Percentiles rank a stretch among this genome's conserved stretches.
These are phyloP conservation scores for Poeciliopsis prolifica DNA, from an alignment of 2,113 vertebrate genomes.

Conservation along the genomic window DNA sequence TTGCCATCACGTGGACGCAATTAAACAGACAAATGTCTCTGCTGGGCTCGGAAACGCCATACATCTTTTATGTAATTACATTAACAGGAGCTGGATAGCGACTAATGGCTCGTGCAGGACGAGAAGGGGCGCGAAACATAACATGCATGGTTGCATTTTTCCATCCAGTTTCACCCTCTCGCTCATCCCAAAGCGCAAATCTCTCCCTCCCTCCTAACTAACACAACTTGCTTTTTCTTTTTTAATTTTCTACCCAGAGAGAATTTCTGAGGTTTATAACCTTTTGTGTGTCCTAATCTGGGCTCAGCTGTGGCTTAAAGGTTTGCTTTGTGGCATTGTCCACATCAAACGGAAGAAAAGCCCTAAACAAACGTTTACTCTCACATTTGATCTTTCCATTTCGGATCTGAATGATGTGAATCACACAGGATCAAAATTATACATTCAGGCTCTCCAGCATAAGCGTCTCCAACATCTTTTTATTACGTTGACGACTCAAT, in stretches of 20 bases:
- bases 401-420: neutral
- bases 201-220: constrained; percentile 35
- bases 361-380: neutral
- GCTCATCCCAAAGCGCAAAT: constrained; percentile 44
- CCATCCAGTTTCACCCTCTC: constrained; percentile 69
- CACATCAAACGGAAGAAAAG: neutral
- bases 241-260: constrained; percentile 37
- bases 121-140: constrained; percentile 12
- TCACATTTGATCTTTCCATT: too few species aligned
- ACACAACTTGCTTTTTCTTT: constrained; percentile 7
- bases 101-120: constrained; percentile 66
- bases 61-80: constrained; percentile 74
- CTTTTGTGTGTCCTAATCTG: neutral
- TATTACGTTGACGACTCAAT: neutral
- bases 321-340: constrained; percentile 24
- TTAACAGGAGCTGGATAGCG: constrained; percentile 72
- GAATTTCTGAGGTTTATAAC: constrained; percentile 5
- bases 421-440: neutral
- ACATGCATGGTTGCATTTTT: constrained; percentile 74
- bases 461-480: neutral
- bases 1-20: constrained; percentile 48
- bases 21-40: constrained; percentile 69
- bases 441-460: neutral
- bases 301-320: neutral
- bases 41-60: constrained; percentile 55